Conservation (phyloP, 2,113 vertebrate species). For the Leucosticte australis region DNA sequence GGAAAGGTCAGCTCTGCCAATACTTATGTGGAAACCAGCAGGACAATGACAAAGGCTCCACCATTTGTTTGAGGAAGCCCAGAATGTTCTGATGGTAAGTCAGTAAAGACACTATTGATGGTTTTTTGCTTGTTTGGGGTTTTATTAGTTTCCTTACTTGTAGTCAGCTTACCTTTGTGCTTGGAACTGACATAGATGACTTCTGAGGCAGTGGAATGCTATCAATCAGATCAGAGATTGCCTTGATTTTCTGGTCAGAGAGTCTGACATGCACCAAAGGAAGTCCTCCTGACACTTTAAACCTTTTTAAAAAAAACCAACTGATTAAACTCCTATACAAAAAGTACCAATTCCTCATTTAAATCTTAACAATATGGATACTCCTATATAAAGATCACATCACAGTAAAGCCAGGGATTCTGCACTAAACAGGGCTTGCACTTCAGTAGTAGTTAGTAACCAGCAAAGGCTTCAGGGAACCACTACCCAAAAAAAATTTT, state of each 20-base stretch:
- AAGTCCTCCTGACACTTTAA: conserved; percentile 92
- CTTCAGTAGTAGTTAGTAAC: background rate
- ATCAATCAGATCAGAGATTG: conserved; percentile 79
- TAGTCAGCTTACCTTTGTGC: conserved; percentile 74
- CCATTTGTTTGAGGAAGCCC: background rate
- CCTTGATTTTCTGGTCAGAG: conserved; percentile 90
- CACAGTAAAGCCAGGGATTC: background rate
- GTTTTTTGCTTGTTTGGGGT: background rate
- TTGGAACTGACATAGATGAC: conserved; percentile 60
- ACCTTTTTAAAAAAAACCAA: conserved; percentile 66
- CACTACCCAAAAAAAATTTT: background rate
- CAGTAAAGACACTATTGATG: background rate
- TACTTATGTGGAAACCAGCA: background rate
- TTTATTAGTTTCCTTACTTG: background rate
- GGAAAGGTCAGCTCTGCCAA: background rate
- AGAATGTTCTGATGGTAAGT: background rate
- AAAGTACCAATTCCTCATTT: background rate
- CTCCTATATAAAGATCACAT: background rate
- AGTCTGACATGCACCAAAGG: conserved; percentile 89
- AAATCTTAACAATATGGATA: background rate
- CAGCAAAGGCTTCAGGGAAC: background rate
- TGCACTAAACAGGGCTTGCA: background rate
- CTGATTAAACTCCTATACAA: background rate
- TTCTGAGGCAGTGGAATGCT: conserved; percentile 86
- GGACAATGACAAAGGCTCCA: background rate